These are phyloP conservation scores for Lordiphosa stackelbergi DNA, from an alignment of 1,140 invertebrate genomes.

Conservation along the genomic window DNA sequence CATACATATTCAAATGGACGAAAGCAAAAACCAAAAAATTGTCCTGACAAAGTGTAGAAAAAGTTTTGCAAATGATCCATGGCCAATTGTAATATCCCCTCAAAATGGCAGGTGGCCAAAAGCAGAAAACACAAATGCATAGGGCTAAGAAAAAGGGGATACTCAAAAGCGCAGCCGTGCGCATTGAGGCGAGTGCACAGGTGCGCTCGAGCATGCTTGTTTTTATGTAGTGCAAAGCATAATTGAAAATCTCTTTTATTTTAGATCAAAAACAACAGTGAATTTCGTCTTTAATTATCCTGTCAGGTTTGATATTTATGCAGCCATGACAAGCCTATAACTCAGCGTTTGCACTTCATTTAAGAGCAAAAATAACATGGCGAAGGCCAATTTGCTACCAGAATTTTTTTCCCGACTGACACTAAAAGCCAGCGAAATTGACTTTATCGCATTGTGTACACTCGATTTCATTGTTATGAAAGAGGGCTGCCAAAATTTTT, in stretches of 20 bases:
- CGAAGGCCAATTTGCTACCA: slow-evolving; percentile 19
- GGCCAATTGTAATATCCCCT: slow-evolving; percentile 43
- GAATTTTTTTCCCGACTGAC: slow-evolving; percentile 31
- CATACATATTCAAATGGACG: slow-evolving; percentile 49
- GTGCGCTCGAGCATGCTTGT: slow-evolving; percentile 50
- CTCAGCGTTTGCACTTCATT: slow-evolving; percentile 45
- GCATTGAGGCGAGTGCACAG: slow-evolving; percentile 68
- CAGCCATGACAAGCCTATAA: slow-evolving; percentile 24
- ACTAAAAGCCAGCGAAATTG: slow-evolving; percentile 46
- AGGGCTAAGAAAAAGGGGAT: background rate
- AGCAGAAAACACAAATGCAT: slow-evolving; percentile 4
- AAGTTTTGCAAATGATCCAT: slow-evolving; percentile 62
- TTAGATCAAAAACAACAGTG: slow-evolving; percentile 29
- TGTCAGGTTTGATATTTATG: slow-evolving; percentile 13
- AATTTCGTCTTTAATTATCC: slow-evolving; percentile 32
- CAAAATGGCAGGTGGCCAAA: slow-evolving; percentile 40
- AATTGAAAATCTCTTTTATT: slow-evolving; percentile 66
- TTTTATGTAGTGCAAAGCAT: slow-evolving; percentile 32
- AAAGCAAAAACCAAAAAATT: slow-evolving; percentile 7
- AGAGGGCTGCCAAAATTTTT: slow-evolving; percentile 29
- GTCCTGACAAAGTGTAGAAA: slow-evolving; percentile 29
- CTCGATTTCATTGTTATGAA: slow-evolving; percentile 67
- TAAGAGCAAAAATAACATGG: too few species aligned
- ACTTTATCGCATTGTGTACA: slow-evolving; percentile 58
- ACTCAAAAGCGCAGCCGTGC: slow-evolving; percentile 65